These are phyloP conservation scores for Plecturocebus donacophilus DNA, from an alignment of 2,113 vertebrate species.

Conservation along the genomic window DNA sequence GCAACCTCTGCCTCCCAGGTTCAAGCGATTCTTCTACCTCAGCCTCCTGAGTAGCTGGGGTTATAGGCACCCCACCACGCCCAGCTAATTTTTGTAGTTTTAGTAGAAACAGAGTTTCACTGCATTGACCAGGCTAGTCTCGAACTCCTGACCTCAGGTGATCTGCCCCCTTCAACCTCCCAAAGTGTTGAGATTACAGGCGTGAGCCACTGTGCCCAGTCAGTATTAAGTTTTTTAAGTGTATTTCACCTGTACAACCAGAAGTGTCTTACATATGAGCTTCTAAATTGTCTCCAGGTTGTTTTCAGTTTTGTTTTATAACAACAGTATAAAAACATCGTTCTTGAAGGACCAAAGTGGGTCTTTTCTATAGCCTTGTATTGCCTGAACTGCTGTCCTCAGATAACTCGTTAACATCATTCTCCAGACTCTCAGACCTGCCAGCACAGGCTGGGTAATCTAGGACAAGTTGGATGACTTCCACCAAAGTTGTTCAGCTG, in stretches of 20 bases:
- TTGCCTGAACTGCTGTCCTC: constrained; percentile 28
- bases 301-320: constrained; percentile 19
- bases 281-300: neutral
- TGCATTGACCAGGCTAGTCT: no score
- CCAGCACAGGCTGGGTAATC: constrained; percentile 38
- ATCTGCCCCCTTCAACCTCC: no score
- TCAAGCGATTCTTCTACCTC: no score
- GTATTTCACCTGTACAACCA: neutral
- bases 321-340: neutral
- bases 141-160: no score
- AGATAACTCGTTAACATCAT: neutral
- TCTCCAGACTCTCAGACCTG: constrained; percentile 13
- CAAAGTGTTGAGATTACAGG: no score
- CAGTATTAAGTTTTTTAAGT: neutral
- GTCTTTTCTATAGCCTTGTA: rapidly evolving
- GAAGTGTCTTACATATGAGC: neutral
- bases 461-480: constrained; percentile 41
- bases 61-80: no score
- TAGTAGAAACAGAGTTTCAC: no score
- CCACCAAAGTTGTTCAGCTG: constrained; percentile 23
- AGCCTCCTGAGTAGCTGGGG: no score
- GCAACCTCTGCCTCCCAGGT: no score
- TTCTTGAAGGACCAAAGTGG: neutral
- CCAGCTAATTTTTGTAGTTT: no score
- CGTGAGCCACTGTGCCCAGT: no score